Percentiles rank a stretch among this genome's conserved stretches.
phyloP scores from a whole-genome alignment of 1,140 invertebrate species.

The Plutomurus gul region DNA sequence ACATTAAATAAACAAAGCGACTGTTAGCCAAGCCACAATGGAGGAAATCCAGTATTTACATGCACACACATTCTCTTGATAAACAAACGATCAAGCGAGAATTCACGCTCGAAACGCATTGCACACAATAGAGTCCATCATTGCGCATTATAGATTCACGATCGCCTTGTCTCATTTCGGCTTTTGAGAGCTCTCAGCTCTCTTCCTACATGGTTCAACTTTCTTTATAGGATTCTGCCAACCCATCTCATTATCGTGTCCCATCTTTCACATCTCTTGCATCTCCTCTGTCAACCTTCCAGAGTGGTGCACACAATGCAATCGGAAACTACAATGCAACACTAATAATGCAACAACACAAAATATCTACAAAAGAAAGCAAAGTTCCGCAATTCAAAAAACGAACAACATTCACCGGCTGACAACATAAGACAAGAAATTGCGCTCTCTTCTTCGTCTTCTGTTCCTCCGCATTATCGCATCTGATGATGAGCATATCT shows the following conservation, averaged over 20 bases:
- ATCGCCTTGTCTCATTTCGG: neutral
- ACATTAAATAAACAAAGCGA: too few relatives aligned
- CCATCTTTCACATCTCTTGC: constrained; percentile 8
- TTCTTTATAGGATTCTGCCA: constrained; percentile 16
- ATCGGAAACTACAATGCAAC: neutral
- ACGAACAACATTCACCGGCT: neutral
- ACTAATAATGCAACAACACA: neutral
- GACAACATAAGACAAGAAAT: neutral
- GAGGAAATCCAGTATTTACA: neutral
- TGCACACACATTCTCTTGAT: neutral
- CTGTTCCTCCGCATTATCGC: neutral
- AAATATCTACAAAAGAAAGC: too few relatives aligned
- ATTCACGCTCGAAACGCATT: neutral
- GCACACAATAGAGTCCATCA: constrained; percentile 11
- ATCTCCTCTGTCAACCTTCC: neutral
- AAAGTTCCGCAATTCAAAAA: too few relatives aligned
- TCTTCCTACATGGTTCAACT: too few relatives aligned
- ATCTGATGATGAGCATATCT: neutral
- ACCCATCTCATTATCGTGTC: neutral
- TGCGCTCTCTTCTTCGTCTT: neutral
- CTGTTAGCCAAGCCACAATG: too few relatives aligned
- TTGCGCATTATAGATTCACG: constrained; percentile 13
- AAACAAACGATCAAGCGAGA: neutral
- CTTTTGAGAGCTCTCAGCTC: neutral
- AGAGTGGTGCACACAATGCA: neutral